Evolutionary conservation across 2,888 invertebrate species (phyloP), one percentile per base, ranked within the genome.

Genomic region (Lymantria monacha): DNA sequence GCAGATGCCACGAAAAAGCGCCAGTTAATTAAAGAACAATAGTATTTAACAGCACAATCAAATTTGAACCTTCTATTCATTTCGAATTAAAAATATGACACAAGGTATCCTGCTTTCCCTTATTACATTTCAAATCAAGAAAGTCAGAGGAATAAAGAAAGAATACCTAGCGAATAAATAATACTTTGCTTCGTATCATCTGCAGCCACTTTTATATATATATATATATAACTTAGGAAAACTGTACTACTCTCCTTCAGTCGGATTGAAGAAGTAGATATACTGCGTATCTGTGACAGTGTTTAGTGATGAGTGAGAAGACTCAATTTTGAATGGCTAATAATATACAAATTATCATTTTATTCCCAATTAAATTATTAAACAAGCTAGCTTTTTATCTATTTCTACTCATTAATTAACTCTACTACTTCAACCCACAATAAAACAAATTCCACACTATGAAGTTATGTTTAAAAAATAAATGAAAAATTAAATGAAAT

Each of bases 1-100:
- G 80, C 55, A 62, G 66, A 72, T 63, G 74, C 65, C 57, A 65
- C 68, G 62, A 66, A 64, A 7, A 36, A 38, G 11, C 12, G 38
- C 11, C 33, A 12, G 12, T n/a, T 38, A 53, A 47, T 42, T 48
- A 40, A 13, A 44, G 36, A 12, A 13, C 10, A 38, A 9, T 14
- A 22, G 5, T 7, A 15, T 44, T 9, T 44, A 42, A 36, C 14
- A 14, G 5, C 10, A 14, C 33, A 14, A 40, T 13, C 41, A 30
- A 50, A 50, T 45, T 30, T 46, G 42, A 50, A 33, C 36, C 45
- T 50, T 50, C 45, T 46, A 52, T 40, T 44, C 40, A 48, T 33
- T 40, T 42, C 42, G 1, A 33, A 22, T 10, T 1, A 33, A 33
- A 33, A 33, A 10, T 33, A 33, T 33, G 7, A 9, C 22, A 22